A percentile compares a stretch with the other conserved stretches of the same genome.
Conservation (phyloP, 2,888 invertebrate species). For the Eupithecia subumbrata region DNA sequence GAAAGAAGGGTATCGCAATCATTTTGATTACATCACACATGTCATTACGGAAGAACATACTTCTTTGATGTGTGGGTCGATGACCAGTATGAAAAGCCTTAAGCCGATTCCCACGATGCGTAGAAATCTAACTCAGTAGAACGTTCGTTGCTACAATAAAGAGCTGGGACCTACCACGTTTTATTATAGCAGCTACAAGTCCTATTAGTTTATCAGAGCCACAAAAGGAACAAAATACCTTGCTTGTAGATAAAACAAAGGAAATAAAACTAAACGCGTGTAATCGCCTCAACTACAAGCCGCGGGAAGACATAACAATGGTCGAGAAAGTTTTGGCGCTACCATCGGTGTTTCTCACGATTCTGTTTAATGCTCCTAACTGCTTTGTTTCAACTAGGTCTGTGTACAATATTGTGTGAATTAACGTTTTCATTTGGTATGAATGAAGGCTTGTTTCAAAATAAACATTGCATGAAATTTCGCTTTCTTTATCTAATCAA, state of each 20-base stretch:
- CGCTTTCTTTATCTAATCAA: not conserved
- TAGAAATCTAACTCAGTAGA: not conserved
- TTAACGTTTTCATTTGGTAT: conserved; percentile 16
- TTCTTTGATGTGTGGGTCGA: not conserved
- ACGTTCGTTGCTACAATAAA: not conserved
- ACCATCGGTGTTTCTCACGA: conserved; percentile 44
- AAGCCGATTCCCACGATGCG: conserved; percentile 3
- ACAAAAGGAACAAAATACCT: conserved; percentile 38
- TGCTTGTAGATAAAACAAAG: conserved; percentile 45
- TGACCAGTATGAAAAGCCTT: not conserved
- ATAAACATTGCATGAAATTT: not conserved
- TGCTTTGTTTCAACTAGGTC: conserved; percentile 25
- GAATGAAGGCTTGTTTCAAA: conserved; percentile 12
- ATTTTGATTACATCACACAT: not conserved
- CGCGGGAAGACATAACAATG: conserved; percentile 58
- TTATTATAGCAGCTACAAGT: not conserved
- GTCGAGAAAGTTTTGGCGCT: conserved; percentile 59
- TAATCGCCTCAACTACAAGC: conserved; percentile 58
- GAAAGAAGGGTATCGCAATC: not conserved
- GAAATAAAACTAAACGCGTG: conserved; percentile 52
- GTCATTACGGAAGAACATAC: not conserved
- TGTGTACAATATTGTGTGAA: conserved; percentile 25
- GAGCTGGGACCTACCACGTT: not conserved
- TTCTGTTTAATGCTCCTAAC: conserved; percentile 22
- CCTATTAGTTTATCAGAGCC: conserved; percentile 13